A percentile compares a stretch with the other conserved stretches of the same genome.
These are phyloP conservation scores for Potorous gilbertii DNA, from an alignment of 2,797 vertebrate genomes.

Conservation along the genomic window DNA sequence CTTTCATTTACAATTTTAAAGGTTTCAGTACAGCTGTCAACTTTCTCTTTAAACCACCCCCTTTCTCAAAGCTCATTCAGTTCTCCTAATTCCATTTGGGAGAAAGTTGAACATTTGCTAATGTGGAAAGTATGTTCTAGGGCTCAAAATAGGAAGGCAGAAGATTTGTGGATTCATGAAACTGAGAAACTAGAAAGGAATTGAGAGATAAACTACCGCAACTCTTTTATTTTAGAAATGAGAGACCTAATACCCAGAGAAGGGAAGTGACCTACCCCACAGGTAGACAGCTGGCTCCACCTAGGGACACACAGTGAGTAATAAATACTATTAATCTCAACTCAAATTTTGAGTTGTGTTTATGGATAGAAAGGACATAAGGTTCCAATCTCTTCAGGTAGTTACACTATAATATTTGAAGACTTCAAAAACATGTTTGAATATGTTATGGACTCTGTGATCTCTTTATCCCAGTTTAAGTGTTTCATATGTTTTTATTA, in stretches of 20 bases:
- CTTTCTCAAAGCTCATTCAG: background rate
- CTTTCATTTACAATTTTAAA: background rate
- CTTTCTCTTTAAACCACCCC: background rate
- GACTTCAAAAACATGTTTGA: background rate
- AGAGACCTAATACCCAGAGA: background rate
- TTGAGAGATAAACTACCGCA: background rate
- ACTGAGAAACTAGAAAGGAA: background rate
- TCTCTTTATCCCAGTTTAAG: background rate
- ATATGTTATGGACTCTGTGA: background rate
- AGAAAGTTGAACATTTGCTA: background rate
- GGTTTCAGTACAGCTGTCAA: background rate
- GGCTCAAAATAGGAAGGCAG: background rate
- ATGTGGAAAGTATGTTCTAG: background rate
- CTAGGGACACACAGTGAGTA: background rate
- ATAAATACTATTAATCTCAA: background rate
- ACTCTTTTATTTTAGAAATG: background rate
- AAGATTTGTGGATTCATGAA: background rate
- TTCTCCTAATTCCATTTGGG: background rate
- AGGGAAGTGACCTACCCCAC: background rate
- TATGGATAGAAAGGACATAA: background rate
- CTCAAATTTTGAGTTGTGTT: background rate
- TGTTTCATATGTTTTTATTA: background rate
- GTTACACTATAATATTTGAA: background rate
- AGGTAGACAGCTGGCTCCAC: background rate
- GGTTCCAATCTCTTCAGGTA: background rate